These are phyloP conservation scores for Proisotoma minuta DNA, from an alignment of 2,888 invertebrate species.

Conservation along the genomic window DNA sequence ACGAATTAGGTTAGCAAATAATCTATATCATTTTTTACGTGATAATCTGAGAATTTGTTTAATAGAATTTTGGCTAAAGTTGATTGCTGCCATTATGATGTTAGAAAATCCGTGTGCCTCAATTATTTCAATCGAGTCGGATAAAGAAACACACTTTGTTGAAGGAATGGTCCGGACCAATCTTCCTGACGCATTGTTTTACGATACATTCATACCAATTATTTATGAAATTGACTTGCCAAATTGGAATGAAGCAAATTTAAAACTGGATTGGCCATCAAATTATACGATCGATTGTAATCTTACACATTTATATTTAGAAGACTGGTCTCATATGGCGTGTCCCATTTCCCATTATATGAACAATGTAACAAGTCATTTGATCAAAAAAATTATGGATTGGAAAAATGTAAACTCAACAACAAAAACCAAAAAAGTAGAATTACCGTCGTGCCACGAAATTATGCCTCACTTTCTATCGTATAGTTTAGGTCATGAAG, in stretches of 20 bases:
- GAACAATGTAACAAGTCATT: slow-evolving; percentile 13
- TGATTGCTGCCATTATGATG: too few species aligned
- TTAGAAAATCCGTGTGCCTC: too few species aligned
- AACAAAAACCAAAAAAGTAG: background rate
- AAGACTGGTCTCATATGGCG: slow-evolving; percentile 18
- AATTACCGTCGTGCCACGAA: slow-evolving; percentile 18
- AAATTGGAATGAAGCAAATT: slow-evolving; percentile 16
- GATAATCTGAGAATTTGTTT: too few species aligned
- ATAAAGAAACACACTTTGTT: background rate
- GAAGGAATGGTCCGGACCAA: background rate
- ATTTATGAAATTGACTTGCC: slow-evolving; percentile 31
- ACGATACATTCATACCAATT: slow-evolving; percentile 32
- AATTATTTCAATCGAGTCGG: background rate
- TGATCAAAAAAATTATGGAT: slow-evolving; percentile 15
- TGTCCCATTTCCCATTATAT: slow-evolving; percentile 21
- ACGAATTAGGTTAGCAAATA: too few species aligned
- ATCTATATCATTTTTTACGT: too few species aligned
- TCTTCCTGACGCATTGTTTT: slow-evolving; percentile 4
- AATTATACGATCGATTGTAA: slow-evolving; percentile 7
- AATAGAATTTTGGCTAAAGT: too few species aligned
- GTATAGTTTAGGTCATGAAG: slow-evolving; percentile 21
- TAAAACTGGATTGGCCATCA: slow-evolving; percentile 17
- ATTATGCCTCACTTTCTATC: slow-evolving; percentile 23
- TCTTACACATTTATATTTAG: slow-evolving; percentile 6
- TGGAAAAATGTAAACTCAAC: slow-evolving; percentile 17